These are phyloP conservation scores for Gallinago stenura DNA, from an alignment of 2,797 vertebrate species.

Conservation along the genomic window DNA sequence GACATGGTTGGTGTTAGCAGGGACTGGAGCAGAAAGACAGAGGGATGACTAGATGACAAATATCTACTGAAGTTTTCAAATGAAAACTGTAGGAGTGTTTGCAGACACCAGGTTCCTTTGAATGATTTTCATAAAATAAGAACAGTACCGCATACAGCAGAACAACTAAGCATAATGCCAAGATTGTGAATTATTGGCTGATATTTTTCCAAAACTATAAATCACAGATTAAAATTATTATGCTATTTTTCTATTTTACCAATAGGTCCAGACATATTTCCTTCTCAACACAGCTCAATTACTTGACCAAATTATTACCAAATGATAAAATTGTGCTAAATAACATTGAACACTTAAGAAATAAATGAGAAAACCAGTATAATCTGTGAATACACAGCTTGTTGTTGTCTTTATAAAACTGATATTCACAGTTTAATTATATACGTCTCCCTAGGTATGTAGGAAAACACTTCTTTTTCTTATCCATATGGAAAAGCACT, in stretches of 20 bases:
- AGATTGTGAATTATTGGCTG: not conserved
- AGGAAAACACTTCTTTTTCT: not conserved
- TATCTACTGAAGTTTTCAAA: not conserved
- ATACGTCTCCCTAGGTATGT: not conserved
- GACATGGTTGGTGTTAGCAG: not conserved
- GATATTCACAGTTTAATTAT: not conserved
- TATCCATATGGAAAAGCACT: not conserved
- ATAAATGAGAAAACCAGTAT: not conserved
- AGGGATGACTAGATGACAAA: not conserved
- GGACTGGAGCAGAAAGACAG: not conserved
- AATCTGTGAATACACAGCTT: not conserved
- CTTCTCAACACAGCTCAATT: not conserved
- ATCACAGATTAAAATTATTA: not conserved
- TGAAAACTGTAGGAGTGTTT: not conserved
- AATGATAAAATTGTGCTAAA: not conserved
- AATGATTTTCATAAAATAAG: not conserved
- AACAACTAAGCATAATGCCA: not conserved
- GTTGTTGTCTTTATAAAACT: not conserved
- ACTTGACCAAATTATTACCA: not conserved
- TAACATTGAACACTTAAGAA: not conserved
- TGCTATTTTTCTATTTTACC: not conserved
- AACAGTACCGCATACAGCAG: fast-evolving
- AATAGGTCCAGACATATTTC: not conserved
- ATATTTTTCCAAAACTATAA: not conserved
- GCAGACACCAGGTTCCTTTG: not conserved